Base-by-base conservation (phyloP, 2,888 invertebrate species). In the Cryptus viduatorius region DNA sequence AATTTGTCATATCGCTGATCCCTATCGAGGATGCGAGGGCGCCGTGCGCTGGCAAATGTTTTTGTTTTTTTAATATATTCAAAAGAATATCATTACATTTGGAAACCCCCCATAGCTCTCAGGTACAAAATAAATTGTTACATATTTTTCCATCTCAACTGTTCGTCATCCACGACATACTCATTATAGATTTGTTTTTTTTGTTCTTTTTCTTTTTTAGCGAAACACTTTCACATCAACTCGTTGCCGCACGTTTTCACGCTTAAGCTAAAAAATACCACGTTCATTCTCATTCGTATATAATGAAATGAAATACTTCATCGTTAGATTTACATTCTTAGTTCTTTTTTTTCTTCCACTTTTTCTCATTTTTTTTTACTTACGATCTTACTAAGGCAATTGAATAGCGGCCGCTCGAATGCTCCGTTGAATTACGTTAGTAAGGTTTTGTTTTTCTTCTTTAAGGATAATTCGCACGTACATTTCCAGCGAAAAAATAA, bases 331-430 rank as follows among this genome's bases (percentile, higher is more conserved):
- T 71, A 76, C 59, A 83, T 59, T 65, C 67, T 76, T 84, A 76
- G 59, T 50, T 72, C 56, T 46, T 76, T 53, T 16, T 44, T 24
- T 50, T 16, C 3, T 16, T 68, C 24, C 31, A 29, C 31, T 61
- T 61, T 31, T 31, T 10, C 56, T 69, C 53, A 76, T 72, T 69
- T 44, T 69, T 68, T 75, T 78, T 86, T 65, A 87, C 87, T 75
- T 83, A 88, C 85, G 83, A 87, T 82, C 72, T 87, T 87, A 88
- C 87, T 88, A 89, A 89, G 88, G 87, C 89, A 89, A 89, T 88
- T 88, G 85, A 88, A 88, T 85, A 89, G 84, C 86, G 87, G 86
- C 86, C 73, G 77, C 86, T 83, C 79, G 73, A 85, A 72, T 86
- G 76, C 64, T 68, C 68, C 76, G 65, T 84, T 78, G 71, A 67